Conservation (phyloP, 2,797 vertebrate species). For the Crypturellus tataupa region DNA sequence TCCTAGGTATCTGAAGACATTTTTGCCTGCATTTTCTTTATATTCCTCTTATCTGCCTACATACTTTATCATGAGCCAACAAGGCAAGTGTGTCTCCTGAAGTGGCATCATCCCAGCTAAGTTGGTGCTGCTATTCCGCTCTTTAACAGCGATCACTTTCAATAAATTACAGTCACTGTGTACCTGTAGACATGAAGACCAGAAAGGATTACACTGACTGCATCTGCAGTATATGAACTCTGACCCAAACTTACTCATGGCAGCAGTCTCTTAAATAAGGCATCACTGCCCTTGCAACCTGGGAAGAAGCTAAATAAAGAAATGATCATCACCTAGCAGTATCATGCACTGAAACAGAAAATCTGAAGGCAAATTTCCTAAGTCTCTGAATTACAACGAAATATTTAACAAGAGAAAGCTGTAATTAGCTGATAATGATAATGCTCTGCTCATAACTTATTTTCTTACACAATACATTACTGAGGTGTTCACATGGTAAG, state of each 20-base stretch:
- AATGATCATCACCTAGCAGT: not conserved
- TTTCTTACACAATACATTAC: not conserved
- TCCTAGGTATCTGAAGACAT: not conserved
- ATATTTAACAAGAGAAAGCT: not conserved
- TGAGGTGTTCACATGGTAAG: not conserved
- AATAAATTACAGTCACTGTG: not conserved
- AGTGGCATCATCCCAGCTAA: not conserved
- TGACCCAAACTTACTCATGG: not conserved
- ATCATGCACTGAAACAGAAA: not conserved
- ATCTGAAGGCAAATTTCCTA: not conserved
- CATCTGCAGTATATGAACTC: not conserved
- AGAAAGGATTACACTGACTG: not conserved
- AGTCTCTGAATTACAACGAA: not conserved
- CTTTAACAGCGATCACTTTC: not conserved
- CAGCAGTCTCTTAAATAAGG: not conserved
- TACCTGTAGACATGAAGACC: not conserved
- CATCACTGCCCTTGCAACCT: not conserved
- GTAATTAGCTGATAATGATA: not conserved
- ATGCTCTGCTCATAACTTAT: not conserved
- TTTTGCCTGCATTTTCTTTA: not conserved
- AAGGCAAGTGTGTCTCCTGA: not conserved
- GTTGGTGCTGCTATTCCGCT: not conserved
- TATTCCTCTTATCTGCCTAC: not conserved
- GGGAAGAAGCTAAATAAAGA: not conserved
- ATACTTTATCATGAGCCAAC: fast-evolving